Evolutionary conservation across 2,888 invertebrate genomes (phyloP).

Genomic region (Petrolisthes manimaculis): DNA sequence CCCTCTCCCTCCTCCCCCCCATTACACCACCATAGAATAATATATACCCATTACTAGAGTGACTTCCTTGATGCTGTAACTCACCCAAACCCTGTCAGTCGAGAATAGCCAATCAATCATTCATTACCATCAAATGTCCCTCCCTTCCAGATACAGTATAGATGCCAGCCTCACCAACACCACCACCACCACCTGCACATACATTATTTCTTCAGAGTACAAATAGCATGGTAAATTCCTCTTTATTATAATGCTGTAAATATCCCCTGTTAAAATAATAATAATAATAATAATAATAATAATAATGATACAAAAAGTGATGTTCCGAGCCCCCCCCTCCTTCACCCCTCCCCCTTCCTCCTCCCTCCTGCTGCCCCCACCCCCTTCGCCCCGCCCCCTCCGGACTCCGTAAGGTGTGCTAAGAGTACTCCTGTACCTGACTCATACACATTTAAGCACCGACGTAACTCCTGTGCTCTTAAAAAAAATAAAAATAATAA

Average conservation of each 20-base stretch:
- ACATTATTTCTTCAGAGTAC: neutral
- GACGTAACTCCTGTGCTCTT: slow-evolving; percentile 61
- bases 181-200: neutral
- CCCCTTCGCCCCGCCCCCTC: slow-evolving; percentile 10
- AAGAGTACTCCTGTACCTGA: slow-evolving; percentile 62
- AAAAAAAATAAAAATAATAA: neutral
- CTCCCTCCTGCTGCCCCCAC: neutral
- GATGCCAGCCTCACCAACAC: neutral
- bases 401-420: slow-evolving; percentile 41
- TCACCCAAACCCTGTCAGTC: too few relatives aligned
- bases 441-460: slow-evolving; percentile 58
- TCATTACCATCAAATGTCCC: too few relatives aligned
- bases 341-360: neutral
- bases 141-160: too few relatives aligned
- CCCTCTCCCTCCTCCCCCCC: too few relatives aligned
- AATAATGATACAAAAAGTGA: too few relatives aligned
- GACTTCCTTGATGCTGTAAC: too few relatives aligned
- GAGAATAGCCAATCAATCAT: too few relatives aligned
- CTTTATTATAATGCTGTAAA: slow-evolving; percentile 4
- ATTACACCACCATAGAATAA: too few relatives aligned
- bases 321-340: neutral
- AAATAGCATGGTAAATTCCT: slow-evolving; percentile 9
- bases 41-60: too few relatives aligned
- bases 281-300: neutral
- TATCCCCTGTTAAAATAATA: neutral